Evolutionary conservation across 2,113 vertebrate genomes (phyloP), one percentile per base, ranked within the genome.

Genomic region (Panurus biarmicus): DNA sequence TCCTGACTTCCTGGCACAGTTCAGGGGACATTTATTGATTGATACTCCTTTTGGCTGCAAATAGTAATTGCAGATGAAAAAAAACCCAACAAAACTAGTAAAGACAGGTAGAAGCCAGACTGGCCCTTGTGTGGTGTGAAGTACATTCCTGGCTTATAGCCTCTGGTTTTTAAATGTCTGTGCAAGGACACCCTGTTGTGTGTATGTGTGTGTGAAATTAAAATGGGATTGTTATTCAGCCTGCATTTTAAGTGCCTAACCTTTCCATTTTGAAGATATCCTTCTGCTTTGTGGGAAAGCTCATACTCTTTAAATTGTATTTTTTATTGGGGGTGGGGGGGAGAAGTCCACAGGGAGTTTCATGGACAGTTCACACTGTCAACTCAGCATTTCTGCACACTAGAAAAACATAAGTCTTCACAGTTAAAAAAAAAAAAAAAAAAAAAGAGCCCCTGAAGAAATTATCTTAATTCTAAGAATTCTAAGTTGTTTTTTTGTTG

Each of bases 221-320:
- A 91, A 95, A 88, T 60, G 26, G 82, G 64, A 65, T 91, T 87
- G 60, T 91, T 92, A 72, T 38, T 85, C 6, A 3, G 53, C 50
- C 48, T 91, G 92, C 31, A 64, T 93, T 79, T 88, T 88, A 91
- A 90, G 72, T 64, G 69, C 40, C 65, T 85, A 93, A 83, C 64
- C 69, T 94, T 60, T 94, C 51, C 5, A 29, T 77, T 94, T 71
- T 91, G 85, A 90, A 88, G 79, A 35, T 25, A 69, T 84, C 45
- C 33, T 88, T 83, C 38, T 90, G 82, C 75, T 92, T 94, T 91
- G 92, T 95, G 90, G 85, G 91, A 94, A 95, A 90, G 72, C 85
- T 95, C 21, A 21, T 74, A n/a, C 21, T 91, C 48, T 51, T 67
- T 71, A 90, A 87, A 71, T 71, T 5, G 3, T 73, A 35, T 45